Conservation (phyloP, 2,888 invertebrate genomes). For the Boloria selene region DNA sequence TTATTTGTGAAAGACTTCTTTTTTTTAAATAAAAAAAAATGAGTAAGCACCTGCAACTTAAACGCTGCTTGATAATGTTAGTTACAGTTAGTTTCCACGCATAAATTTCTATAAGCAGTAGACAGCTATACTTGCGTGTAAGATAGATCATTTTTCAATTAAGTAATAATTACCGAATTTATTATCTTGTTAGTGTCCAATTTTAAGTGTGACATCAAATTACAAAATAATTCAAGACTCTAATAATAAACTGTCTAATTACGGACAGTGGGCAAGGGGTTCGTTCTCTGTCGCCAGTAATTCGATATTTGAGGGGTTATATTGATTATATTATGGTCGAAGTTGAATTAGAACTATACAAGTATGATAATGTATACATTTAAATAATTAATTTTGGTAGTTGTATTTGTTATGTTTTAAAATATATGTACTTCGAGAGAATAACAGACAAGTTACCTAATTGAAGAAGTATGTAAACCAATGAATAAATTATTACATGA, state of each 20-base stretch:
- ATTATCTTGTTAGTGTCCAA: conserved; percentile 42
- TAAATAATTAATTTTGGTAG: too few relatives aligned
- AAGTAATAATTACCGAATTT: conserved; percentile 23
- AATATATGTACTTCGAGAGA: too few relatives aligned
- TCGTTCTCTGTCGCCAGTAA: conserved; percentile 50
- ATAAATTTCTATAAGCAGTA: not conserved
- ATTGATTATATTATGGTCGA: conserved; percentile 51
- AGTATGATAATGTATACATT: not conserved
- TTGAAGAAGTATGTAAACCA: too few relatives aligned
- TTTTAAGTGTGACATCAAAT: conserved; percentile 58
- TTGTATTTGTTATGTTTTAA: too few relatives aligned
- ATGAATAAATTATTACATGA: too few relatives aligned
- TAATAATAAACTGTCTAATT: conserved; percentile 54
- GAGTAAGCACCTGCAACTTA: too few relatives aligned
- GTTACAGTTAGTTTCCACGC: too few relatives aligned
- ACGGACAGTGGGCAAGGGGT: conserved; percentile 47
- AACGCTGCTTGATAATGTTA: too few relatives aligned
- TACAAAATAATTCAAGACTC: conserved; percentile 62
- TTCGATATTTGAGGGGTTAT: conserved; percentile 61
- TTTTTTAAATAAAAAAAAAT: too few relatives aligned
- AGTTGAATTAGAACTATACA: not conserved
- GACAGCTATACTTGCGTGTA: conserved; percentile 20
- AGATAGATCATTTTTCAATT: conserved; percentile 9
- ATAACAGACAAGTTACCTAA: too few relatives aligned
- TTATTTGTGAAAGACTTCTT: not conserved